Evolutionary conservation across 2,113 vertebrate genomes (phyloP).

Genomic region (Platanista minor): DNA sequence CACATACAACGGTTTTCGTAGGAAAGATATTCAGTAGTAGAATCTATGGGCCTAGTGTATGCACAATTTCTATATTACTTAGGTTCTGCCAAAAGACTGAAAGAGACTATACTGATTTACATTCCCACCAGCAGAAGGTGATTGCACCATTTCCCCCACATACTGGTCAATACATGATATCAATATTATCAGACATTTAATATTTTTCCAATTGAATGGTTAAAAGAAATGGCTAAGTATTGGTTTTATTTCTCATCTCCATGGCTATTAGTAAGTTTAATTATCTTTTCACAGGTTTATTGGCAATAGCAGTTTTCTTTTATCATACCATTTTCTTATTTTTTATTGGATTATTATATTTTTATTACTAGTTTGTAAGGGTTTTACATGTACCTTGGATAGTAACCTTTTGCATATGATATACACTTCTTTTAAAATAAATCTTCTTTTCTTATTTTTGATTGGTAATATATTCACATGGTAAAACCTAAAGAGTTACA

Average conservation of each 20-base stretch:
- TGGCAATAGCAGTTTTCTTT: slow-evolving; percentile 15
- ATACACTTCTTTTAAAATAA: background rate
- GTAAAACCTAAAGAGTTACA: background rate
- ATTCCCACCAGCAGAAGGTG: background rate
- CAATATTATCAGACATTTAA: background rate
- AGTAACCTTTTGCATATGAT: background rate
- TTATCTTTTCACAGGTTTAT: background rate
- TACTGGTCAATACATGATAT: background rate
- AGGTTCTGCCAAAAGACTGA: background rate
- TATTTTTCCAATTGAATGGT: background rate
- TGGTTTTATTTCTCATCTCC: slow-evolving; percentile 35
- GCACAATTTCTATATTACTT: background rate
- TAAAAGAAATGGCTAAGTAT: background rate
- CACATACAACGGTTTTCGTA: background rate
- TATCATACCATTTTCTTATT: slow-evolving; percentile 1
- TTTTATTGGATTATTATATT: slow-evolving; percentile 2
- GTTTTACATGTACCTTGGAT: background rate
- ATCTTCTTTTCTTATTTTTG: background rate
- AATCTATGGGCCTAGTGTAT: background rate
- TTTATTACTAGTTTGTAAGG: background rate
- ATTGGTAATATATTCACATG: background rate
- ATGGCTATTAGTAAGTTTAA: background rate
- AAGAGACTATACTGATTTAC: background rate
- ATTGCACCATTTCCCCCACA: background rate
- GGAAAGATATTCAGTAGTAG: background rate